phyloP scores from a whole-genome alignment of 2,888 invertebrate species.

The Melolontha melolontha region DNA sequence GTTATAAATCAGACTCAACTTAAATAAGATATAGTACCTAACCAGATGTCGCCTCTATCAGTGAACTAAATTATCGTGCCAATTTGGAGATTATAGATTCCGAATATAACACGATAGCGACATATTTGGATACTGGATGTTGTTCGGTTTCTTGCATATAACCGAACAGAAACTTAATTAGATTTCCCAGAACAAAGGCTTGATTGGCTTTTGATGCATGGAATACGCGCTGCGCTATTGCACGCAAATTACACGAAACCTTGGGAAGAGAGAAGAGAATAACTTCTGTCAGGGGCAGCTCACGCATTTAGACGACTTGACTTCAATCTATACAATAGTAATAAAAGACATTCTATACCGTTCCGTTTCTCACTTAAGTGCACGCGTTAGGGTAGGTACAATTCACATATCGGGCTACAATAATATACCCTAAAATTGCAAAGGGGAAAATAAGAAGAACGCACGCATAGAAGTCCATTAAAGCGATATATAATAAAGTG shows the following conservation, averaged over 20 bases:
- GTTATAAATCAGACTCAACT: conserved; percentile 42
- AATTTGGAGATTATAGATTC: conserved; percentile 54
- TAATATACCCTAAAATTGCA: conserved; percentile 48
- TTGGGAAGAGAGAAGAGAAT: neutral
- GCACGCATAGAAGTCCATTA: conserved; percentile 38
- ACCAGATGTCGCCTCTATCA: conserved; percentile 51
- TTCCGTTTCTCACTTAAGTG: conserved; percentile 15
- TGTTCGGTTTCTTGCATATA: conserved; percentile 52
- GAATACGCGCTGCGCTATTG: conserved; percentile 42
- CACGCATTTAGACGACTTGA: conserved; percentile 25
- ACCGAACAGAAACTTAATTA: conserved; percentile 50
- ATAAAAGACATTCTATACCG: conserved; percentile 31
- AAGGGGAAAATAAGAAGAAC: conserved; percentile 47
- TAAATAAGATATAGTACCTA: conserved; percentile 48
- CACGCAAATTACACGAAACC: conserved; percentile 31
- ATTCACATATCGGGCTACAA: conserved; percentile 41
- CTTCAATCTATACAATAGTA: conserved; percentile 23
- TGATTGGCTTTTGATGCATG: conserved; percentile 50
- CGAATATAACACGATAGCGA: conserved; percentile 51
- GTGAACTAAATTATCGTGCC: conserved; percentile 55
- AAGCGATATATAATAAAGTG: conserved; percentile 55
- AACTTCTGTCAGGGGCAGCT: conserved; percentile 18
- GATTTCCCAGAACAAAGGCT: conserved; percentile 46
- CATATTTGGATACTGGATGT: conserved; percentile 24
- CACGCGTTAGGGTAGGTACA: conserved; percentile 23